Evolutionary conservation across 2,888 invertebrate genomes (phyloP).

Genomic region (Lamellibrachia satsuma): DNA sequence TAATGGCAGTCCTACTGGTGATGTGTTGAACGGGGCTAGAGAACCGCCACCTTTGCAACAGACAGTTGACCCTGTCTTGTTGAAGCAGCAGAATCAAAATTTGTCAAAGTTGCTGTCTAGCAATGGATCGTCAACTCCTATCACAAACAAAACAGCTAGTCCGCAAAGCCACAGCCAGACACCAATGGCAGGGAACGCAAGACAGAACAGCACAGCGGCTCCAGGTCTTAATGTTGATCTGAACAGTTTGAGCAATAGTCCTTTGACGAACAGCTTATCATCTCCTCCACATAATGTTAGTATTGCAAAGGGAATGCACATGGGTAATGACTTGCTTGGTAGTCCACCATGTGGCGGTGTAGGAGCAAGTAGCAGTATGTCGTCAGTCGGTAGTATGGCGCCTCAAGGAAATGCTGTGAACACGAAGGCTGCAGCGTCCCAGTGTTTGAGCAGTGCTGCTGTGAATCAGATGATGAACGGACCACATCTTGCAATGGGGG

Average conservation of each 20-base stretch:
- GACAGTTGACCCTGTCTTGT: slow-evolving; percentile 51
- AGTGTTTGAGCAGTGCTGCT: slow-evolving; percentile 31
- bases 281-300: slow-evolving; percentile 50
- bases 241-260: slow-evolving; percentile 49
- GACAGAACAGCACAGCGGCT: not conserved
- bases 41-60: slow-evolving; percentile 48
- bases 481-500: slow-evolving; percentile 53
- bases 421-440: slow-evolving; percentile 39
- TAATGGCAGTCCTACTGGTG: slow-evolving; percentile 38
- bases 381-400: slow-evolving; percentile 30
- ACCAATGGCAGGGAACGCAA: not conserved
- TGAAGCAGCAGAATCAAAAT: slow-evolving; percentile 55
- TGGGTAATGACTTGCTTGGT: not conserved
- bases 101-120: slow-evolving; percentile 53
- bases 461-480: slow-evolving; percentile 57
- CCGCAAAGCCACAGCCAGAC: not conserved
- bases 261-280: slow-evolving; percentile 53
- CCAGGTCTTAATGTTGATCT: slow-evolving; percentile 22
- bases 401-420: slow-evolving; percentile 37
- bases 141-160: slow-evolving; percentile 17
- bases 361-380: slow-evolving; percentile 28
- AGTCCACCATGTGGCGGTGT: slow-evolving; percentile 27
- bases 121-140: slow-evolving; percentile 19
- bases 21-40: slow-evolving; percentile 47
- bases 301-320: slow-evolving; percentile 30